A percentile compares a stretch with the other conserved stretches of the same genome.
These are phyloP conservation scores for Phasianus colchicus DNA, from an alignment of 2,113 vertebrate genomes.

Conservation along the genomic window DNA sequence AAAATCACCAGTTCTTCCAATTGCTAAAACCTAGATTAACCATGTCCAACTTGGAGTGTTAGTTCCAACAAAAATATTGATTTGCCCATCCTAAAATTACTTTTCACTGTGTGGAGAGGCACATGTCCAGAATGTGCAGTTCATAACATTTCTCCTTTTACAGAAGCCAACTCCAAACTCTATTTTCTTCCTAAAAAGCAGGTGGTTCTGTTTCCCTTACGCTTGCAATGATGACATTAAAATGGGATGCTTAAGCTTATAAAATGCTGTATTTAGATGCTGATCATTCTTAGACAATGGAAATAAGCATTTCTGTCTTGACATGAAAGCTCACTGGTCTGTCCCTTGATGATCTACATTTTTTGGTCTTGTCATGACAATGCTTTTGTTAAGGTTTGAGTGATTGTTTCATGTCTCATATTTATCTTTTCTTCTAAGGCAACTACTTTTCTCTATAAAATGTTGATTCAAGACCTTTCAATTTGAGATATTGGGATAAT, in stretches of 20 bases:
- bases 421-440: neutral
- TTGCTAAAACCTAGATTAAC: neutral
- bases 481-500: neutral
- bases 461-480: neutral
- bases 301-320: neutral
- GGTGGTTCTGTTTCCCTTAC: neutral
- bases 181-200: neutral
- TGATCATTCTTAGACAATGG: neutral
- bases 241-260: neutral
- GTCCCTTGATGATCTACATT: neutral
- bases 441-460: slow-evolving; percentile 31
- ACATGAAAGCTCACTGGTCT: neutral
- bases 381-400: neutral
- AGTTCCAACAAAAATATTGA: neutral
- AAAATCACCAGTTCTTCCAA: neutral
- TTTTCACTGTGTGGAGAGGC: neutral
- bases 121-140: neutral
- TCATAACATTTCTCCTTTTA: neutral
- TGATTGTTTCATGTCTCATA: neutral
- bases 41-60: neutral
- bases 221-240: neutral
- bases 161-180: neutral
- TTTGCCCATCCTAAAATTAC: neutral
- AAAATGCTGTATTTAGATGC: neutral
- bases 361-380: fast-evolving